Conservation (phyloP, 2,113 vertebrate genomes). For the Zingel zingel region DNA sequence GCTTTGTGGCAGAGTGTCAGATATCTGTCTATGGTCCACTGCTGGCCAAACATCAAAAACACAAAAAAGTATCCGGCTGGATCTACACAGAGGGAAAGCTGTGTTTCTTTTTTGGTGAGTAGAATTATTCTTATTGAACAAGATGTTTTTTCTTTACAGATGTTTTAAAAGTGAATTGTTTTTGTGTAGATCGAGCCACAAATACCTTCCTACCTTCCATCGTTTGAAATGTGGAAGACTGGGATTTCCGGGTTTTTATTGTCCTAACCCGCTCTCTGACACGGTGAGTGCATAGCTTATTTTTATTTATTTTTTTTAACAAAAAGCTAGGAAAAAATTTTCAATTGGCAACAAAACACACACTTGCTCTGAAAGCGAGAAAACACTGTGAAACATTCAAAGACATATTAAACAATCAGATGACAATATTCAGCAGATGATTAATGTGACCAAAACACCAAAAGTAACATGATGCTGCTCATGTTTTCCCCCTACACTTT, state of each 20-base stretch:
- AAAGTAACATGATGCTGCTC: not conserved
- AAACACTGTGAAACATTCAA: slow-evolving; percentile 29
- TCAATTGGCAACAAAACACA: slow-evolving; percentile 3
- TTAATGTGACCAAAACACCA: not conserved
- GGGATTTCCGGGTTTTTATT: slow-evolving; percentile 8
- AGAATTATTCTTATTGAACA: not conserved
- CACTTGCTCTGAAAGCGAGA: not conserved
- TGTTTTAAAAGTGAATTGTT: not conserved
- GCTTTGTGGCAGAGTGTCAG: not conserved
- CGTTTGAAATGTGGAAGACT: slow-evolving; percentile 54
- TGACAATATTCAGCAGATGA: not conserved
- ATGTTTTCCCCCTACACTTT: not conserved
- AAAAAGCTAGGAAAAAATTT: slow-evolving; percentile 28
- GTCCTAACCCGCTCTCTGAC: not conserved
- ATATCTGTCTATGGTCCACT: not conserved
- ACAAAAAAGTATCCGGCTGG: not conserved
- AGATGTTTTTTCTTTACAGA: not conserved
- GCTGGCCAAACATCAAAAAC: slow-evolving; percentile 15
- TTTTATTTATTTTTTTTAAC: not conserved
- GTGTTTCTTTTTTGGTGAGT: not conserved
- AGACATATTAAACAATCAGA: slow-evolving; percentile 35
- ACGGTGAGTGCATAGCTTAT: slow-evolving; percentile 59
- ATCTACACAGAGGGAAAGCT: slow-evolving; percentile 7
- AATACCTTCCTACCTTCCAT: slow-evolving; percentile 15
- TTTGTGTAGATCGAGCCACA: not conserved